Evolutionary conservation across 1,140 invertebrate genomes (phyloP), one percentile per base, ranked within the genome.

Genomic region (Achroia grisella): DNA sequence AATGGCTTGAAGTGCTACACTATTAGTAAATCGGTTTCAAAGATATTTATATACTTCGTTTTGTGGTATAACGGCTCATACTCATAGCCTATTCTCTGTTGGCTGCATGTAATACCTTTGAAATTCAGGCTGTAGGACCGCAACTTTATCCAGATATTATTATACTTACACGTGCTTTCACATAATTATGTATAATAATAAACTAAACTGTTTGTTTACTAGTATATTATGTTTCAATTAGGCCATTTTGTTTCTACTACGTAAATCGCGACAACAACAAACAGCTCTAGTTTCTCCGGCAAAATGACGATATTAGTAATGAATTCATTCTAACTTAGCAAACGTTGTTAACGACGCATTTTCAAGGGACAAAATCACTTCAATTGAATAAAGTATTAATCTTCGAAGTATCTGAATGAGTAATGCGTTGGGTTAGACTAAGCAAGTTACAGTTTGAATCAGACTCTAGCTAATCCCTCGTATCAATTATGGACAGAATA

Each of bases 401-500:
- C 57, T 48, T 39, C 44, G 44, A 50, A 43, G 58, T 62, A 58
- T 56, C 63, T 62, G 61, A 60, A 71, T 71, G 52, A 50, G 45
- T 67, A 67, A 71, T 62, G 58, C 6, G 9, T 11, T 10, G 66
- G 44, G 27, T 56, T 52, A 59, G 58, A 56, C 55, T 50, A 50
- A 56, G 40, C 53, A 35, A 57, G 52, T 67, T 56, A 55, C 42
- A 49, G 61, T 65, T 62, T 40, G 47, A 61, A 62, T 62, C 52
- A 60, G 51, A 58, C 53, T 51, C 51, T 10, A 37, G 27, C 39
- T 49, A 61, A 66, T 62, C 67, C 66, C 56, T 34, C 30, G 50
- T 57, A 63, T 59, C 52, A 60, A 71, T 71, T 67, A 58, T 66
- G 49, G 39, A 63, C 37, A 41, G 54, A 60, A 61, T 66, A 53